Base-by-base conservation (phyloP, 2,888 invertebrate species). In the Baronia brevicornis region DNA sequence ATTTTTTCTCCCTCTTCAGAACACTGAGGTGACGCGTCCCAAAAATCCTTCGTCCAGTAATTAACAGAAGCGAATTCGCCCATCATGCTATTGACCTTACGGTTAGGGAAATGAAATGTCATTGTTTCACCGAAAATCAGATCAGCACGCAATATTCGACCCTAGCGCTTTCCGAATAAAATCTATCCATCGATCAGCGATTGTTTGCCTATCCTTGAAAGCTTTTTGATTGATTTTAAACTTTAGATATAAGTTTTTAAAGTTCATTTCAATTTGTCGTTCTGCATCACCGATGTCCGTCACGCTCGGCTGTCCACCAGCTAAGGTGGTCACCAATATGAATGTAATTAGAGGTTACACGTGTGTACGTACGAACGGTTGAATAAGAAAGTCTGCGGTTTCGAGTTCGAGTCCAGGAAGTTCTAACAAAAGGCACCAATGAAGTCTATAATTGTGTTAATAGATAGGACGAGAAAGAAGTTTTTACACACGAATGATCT, bases 261-360 rank as follows among this genome's bases (percentile, higher is more conserved):
- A 44, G 48, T 46, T 3, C 8, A 21, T 12, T 34, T 46, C 37
- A 3, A 12, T 4, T 21, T 30, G 28, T 6, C 19, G 60, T 58
- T 58, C 46, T 55, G 71, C 55, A 51, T 77, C 64, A 79, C 64
- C 68, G 74, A 62, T 58, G 60, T 41, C 67, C 67, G 79, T 74
- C 65, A 66, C 63, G 73, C 59, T 61, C 60, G 60, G 69, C 51
- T 56, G 66, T 54, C 44, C 75, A 75, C 75, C 75, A 75, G 77
- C 67, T 65, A 43, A 68, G 73, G 68, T 69, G 72, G 73, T 69
- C 75, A 77, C 74, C 74, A 73, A 78, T 79, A 79, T 61, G 65
- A 78, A 67, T 61, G 75, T 77, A 78, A 82, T 82, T 79, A 79
- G 67, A 70, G 68, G 58, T 66, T 52, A 53, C 59, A 58, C 53